phyloP scores from a whole-genome alignment of 2,888 invertebrate genomes.

The Sphecodes monilicornis region DNA sequence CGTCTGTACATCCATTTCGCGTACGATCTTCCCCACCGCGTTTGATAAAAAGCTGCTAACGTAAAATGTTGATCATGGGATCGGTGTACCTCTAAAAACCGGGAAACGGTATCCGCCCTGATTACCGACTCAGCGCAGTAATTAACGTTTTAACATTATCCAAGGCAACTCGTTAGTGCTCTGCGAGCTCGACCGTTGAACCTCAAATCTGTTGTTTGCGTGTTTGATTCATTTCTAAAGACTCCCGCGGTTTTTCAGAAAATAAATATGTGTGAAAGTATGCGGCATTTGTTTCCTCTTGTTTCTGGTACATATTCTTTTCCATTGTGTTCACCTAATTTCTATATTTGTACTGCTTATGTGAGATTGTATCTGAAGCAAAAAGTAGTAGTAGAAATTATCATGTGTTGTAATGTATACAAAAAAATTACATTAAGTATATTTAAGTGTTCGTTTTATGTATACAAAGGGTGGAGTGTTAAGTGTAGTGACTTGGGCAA shows the following conservation, averaged over 20 bases:
- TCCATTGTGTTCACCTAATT: not conserved
- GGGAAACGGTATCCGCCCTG: not conserved
- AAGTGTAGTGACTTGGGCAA: too few species aligned
- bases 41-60: slow-evolving; percentile 41
- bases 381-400: too few species aligned
- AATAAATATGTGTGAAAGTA: not conserved
- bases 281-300: not conserved
- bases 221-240: not conserved
- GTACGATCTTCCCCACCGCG: slow-evolving; percentile 16
- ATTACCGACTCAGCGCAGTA: not conserved
- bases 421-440: too few species aligned
- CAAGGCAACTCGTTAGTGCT: not conserved
- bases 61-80: slow-evolving; percentile 18
- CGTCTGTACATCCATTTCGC: not conserved
- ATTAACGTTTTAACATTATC: not conserved
- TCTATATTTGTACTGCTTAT: not conserved
- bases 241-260: not conserved
- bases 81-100: not conserved
- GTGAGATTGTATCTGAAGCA: not conserved
- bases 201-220: not conserved
- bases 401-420: too few species aligned
- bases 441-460: too few species aligned
- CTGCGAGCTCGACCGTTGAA: not conserved
- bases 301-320: not conserved
- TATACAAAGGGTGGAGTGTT: too few species aligned